Evolutionary conservation across 2,113 vertebrate species (phyloP), one percentile per base, ranked within the genome.

Genomic region (Chaetura pelagica): DNA sequence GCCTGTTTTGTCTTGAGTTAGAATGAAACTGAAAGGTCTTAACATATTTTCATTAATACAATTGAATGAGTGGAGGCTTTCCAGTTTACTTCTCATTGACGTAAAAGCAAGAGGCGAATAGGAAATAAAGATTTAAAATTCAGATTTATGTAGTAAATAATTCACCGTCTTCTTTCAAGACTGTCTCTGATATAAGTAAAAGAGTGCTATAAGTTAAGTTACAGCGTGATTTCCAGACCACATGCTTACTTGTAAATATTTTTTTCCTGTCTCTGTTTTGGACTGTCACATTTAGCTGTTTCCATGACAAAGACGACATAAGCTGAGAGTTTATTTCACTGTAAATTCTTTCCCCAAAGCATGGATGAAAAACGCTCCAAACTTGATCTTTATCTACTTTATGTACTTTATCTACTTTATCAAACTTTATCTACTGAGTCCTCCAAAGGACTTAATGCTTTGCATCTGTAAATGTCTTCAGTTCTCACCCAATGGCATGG

Each of bases 31-130:
- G 42, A 93, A 96, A 91, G 49, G 24, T 91, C 32, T 93, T 81
- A 77, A 75, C 21, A 51, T 17, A 40, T 90, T 92, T 97, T 73
- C 67, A 90, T 92, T 82, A 90, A 88, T 74, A 88, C 67, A 88
- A 89, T 52, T 87, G 54, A 76, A 38, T 54, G 12, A 90, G 30
- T 48, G 24, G 58, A 80, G 34, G 27, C 52, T 55, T 76, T 15
- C 6, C 26, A 40, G 17, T 73, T 94, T 94, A 30, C 9, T 77
- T 66, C 54, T 85, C 44, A 73, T 0, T 83, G 35, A 91, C 74
- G 67, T 51, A 80, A 90, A 85, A 73, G 21, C 22, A 62, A 71
- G 55, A 94, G 19, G 14, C 6, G 64, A 80, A 80, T 69, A 58
- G 3, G 10, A 21, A 84, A 58, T 63, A 76, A 83, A 71, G 34